A percentile compares a stretch with the other conserved stretches of the same genome.
phyloP scores from a whole-genome alignment of 2,888 invertebrate genomes.

The Drosophila trichaetosa region DNA sequence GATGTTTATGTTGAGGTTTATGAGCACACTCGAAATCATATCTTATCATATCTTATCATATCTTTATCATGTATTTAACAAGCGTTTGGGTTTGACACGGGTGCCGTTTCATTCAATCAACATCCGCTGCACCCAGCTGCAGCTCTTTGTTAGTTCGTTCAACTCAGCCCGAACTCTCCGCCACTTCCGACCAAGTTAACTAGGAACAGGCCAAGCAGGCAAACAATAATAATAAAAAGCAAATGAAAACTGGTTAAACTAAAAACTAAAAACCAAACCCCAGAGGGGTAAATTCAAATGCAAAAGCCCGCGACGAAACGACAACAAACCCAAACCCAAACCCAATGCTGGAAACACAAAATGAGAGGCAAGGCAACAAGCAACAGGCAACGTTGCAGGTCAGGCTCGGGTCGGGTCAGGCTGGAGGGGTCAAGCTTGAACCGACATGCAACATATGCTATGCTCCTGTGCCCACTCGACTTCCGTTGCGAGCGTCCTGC shows the following conservation, averaged over 20 bases:
- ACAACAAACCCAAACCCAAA: conserved; percentile 19
- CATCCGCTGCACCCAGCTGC: conserved; percentile 49
- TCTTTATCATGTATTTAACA: conserved; percentile 43
- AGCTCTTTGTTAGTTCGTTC: conserved; percentile 50
- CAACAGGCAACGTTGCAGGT: conserved; percentile 23
- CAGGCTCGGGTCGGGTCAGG: conserved; percentile 25
- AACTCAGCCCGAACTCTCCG: conserved; percentile 19
- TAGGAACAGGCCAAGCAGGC: conserved; percentile 18
- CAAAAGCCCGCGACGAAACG: conserved; percentile 31
- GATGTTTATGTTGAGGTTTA: conserved; percentile 1
- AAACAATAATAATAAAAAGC: conserved; percentile 25
- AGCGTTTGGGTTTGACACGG: conserved; percentile 6
- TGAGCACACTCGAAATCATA: conserved; percentile 35
- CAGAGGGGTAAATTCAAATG: conserved; percentile 50
- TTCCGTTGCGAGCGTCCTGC: conserved; percentile 37
- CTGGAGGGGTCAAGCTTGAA: conserved; percentile 44
- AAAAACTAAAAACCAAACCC: conserved; percentile 22
- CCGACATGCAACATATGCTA: conserved; percentile 30
- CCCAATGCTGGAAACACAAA: conserved; percentile 5
- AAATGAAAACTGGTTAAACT: conserved; percentile 36
- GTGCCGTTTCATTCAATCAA: conserved; percentile 21
- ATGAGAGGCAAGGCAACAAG: conserved; percentile 28
- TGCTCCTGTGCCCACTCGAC: conserved; percentile 36
- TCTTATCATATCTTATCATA: conserved; percentile 65
- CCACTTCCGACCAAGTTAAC: conserved; percentile 13